These are phyloP conservation scores for Adelognathus sp. DNA, from an alignment of 2,888 invertebrate genomes.

Conservation along the genomic window DNA sequence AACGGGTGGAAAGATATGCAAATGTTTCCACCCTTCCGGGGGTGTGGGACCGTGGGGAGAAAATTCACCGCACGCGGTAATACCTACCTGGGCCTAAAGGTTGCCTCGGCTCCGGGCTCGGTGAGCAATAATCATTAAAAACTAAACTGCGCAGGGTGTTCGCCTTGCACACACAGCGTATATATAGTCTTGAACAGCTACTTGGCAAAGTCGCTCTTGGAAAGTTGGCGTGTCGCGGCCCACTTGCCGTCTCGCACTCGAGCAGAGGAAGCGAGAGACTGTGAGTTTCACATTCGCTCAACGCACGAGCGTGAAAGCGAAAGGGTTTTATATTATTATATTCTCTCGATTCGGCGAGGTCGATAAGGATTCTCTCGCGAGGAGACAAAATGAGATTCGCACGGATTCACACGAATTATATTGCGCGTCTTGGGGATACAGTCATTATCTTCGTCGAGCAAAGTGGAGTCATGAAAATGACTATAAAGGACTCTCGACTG, in stretches of 20 bases:
- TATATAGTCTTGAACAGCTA: constrained; percentile 23
- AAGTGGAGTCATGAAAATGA: not conserved
- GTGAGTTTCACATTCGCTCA: too few relatives aligned
- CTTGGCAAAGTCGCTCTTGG: constrained; percentile 11
- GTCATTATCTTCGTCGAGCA: not conserved
- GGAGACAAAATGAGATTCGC: not conserved
- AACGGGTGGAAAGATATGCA: constrained; percentile 79
- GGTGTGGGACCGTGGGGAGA: constrained; percentile 64
- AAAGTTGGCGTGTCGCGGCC: constrained; percentile 56
- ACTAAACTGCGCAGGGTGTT: too few relatives aligned
- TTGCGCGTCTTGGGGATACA: not conserved
- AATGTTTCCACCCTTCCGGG: constrained; percentile 64
- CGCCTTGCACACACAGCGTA: constrained; percentile 45
- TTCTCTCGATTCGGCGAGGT: constrained; percentile 18
- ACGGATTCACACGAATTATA: not conserved
- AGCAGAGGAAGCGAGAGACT: not conserved
- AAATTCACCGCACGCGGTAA: constrained; percentile 66
- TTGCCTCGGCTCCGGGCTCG: constrained; percentile 38
- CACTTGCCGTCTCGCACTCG: not conserved
- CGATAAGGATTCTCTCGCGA: constrained; percentile 22
- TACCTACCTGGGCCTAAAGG: constrained; percentile 68
- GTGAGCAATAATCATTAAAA: constrained; percentile 78
- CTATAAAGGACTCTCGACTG: too few relatives aligned
- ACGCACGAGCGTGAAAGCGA: not conserved
- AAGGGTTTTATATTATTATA: constrained; percentile 13